These are phyloP conservation scores for Zaprionus ornatus DNA, from an alignment of 1,140 invertebrate species.

Conservation along the genomic window DNA sequence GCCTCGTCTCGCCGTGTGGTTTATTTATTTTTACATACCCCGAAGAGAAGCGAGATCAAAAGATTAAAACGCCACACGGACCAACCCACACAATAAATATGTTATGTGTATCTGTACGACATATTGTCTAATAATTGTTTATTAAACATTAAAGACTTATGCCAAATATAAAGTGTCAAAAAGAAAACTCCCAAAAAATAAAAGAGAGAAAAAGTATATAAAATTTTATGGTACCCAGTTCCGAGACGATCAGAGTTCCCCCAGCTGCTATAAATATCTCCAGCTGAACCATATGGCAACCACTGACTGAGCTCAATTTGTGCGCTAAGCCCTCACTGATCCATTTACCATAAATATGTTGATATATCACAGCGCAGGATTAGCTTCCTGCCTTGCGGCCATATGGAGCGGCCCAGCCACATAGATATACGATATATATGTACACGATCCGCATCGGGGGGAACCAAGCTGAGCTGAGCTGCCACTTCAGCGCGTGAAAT, in stretches of 20 bases:
- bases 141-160: constrained; percentile 74
- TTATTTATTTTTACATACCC: constrained; percentile 61
- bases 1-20: constrained; percentile 12
- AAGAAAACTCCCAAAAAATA: neutral
- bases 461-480: constrained; percentile 29
- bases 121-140: constrained; percentile 80
- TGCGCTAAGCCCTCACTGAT: constrained; percentile 64
- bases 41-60: constrained; percentile 39
- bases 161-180: constrained; percentile 54
- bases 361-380: constrained; percentile 81
- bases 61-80: constrained; percentile 55
- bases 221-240: constrained; percentile 60
- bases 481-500: constrained; percentile 56
- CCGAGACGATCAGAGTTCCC: constrained; percentile 5
- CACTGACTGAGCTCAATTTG: constrained; percentile 50
- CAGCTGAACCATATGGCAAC: constrained; percentile 63
- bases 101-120: neutral
- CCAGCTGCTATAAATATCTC: constrained; percentile 26
- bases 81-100: constrained; percentile 14
- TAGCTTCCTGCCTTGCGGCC: constrained; percentile 76
- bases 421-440: neutral
- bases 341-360: constrained; percentile 82
- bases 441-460: neutral
- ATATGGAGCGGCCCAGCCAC: constrained; percentile 58
- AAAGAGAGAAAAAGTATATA: constrained; percentile 45